Evolutionary conservation across 2,797 vertebrate genomes (phyloP).

Genomic region (Ptychadena robeensis): DNA sequence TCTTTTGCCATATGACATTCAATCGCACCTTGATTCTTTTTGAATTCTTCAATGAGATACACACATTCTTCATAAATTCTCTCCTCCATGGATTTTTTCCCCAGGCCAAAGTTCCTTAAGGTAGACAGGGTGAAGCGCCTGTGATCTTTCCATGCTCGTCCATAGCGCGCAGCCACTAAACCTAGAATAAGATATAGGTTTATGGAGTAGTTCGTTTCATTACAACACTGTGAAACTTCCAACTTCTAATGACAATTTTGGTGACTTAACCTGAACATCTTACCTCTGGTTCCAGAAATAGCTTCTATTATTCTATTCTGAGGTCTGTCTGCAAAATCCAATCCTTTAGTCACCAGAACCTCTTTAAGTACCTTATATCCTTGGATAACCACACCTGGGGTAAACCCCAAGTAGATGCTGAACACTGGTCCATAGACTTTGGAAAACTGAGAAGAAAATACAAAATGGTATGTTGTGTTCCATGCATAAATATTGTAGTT

Average conservation of each 20-base stretch:
- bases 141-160: slow-evolving; percentile 72
- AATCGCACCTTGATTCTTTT: slow-evolving; percentile 68
- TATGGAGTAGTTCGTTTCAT: no score
- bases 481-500: not conserved
- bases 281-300: slow-evolving; percentile 17
- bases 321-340: slow-evolving; percentile 47
- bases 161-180: slow-evolving; percentile 64
- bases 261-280: no score
- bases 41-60: slow-evolving; percentile 69
- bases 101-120: slow-evolving; percentile 77
- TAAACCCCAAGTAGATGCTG: slow-evolving; percentile 38
- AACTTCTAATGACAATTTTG: no score
- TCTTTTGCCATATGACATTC: no score
- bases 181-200: slow-evolving; percentile 64
- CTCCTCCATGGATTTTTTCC: slow-evolving; percentile 79
- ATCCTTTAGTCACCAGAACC: slow-evolving; percentile 29
- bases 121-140: slow-evolving; percentile 73
- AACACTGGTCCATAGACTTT: slow-evolving; percentile 37
- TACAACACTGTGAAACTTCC: no score
- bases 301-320: not conserved
- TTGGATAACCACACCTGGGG: slow-evolving; percentile 45
- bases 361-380: slow-evolving; percentile 38
- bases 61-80: slow-evolving; percentile 71
- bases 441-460: slow-evolving; percentile 24
- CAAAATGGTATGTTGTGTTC: not conserved